These are phyloP conservation scores for Megathymus violae DNA, from an alignment of 1,140 invertebrate genomes.

Conservation along the genomic window DNA sequence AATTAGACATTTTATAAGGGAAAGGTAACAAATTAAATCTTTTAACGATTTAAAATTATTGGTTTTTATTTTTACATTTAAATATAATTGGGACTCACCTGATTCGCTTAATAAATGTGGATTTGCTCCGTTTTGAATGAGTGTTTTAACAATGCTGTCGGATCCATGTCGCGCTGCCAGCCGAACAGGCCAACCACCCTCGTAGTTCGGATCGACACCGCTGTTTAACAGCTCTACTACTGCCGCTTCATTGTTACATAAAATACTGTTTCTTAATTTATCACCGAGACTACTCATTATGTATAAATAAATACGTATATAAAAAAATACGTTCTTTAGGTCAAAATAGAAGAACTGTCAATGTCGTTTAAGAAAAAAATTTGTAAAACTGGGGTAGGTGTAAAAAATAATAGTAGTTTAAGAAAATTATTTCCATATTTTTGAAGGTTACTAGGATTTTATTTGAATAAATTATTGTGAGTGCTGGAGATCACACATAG, in stretches of 20 bases:
- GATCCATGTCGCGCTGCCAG: slow-evolving; percentile 65
- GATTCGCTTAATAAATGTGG: slow-evolving; percentile 70
- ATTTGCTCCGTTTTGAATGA: slow-evolving; percentile 70
- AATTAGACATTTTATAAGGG: no score
- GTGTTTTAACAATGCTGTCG: slow-evolving; percentile 58
- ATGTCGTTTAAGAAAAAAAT: background rate
- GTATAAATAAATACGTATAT: background rate
- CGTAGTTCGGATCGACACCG: slow-evolving; percentile 69
- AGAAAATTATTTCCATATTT: no score
- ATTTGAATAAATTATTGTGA: no score
- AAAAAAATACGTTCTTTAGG: background rate
- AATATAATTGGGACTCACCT: slow-evolving; percentile 48
- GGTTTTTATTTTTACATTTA: no score
- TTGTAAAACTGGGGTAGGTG: background rate
- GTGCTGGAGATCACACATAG: no score
- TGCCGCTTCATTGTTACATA: slow-evolving; percentile 52
- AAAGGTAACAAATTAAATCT: no score
- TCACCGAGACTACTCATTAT: slow-evolving; percentile 29
- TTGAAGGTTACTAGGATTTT: no score
- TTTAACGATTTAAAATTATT: no score
- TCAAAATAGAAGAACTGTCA: background rate
- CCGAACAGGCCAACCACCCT: slow-evolving; percentile 72
- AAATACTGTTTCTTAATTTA: slow-evolving; percentile 61
- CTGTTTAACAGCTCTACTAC: slow-evolving; percentile 56
- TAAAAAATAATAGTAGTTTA: no score